Evolutionary conservation across 2,113 vertebrate species (phyloP).

Genomic region (Gallinago jamesoni): DNA sequence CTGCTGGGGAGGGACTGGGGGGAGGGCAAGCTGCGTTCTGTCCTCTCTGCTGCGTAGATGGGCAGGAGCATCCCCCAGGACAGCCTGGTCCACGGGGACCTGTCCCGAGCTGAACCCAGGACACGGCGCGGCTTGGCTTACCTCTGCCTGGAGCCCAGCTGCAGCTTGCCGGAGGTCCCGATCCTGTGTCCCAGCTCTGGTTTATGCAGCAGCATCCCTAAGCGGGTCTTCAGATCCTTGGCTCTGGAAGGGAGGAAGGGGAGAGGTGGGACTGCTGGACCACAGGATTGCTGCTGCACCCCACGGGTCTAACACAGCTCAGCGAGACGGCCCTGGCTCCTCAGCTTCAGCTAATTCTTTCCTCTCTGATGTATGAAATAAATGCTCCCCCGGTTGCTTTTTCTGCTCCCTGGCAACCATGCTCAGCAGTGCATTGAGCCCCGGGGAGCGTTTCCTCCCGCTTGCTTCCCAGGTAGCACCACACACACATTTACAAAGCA

Average conservation of each 20-base stretch:
- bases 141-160: slow-evolving; percentile 64
- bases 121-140: not conserved
- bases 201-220: slow-evolving; percentile 86
- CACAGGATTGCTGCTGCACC: not conserved
- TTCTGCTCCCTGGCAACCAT: slow-evolving; percentile 8
- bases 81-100: not conserved
- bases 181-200: slow-evolving; percentile 67
- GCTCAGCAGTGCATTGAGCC: not conserved
- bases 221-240: slow-evolving; percentile 87
- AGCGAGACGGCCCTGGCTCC: not conserved
- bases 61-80: not conserved
- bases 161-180: slow-evolving; percentile 51
- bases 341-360: not conserved
- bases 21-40: not conserved
- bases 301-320: not conserved
- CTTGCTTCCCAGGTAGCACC: not conserved
- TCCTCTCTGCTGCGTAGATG: not conserved
- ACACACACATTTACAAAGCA: not conserved
- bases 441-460: not conserved
- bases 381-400: not conserved
- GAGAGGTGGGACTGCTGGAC: not conserved
- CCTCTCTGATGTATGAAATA: not conserved
- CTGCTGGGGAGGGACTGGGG: not conserved
- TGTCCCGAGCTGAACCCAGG: not conserved
- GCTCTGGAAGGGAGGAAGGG: slow-evolving; percentile 76